Evolutionary conservation across 2,113 vertebrate species (phyloP), one percentile per base, ranked within the genome.

Genomic region (Nothocercus nigrocapillus): DNA sequence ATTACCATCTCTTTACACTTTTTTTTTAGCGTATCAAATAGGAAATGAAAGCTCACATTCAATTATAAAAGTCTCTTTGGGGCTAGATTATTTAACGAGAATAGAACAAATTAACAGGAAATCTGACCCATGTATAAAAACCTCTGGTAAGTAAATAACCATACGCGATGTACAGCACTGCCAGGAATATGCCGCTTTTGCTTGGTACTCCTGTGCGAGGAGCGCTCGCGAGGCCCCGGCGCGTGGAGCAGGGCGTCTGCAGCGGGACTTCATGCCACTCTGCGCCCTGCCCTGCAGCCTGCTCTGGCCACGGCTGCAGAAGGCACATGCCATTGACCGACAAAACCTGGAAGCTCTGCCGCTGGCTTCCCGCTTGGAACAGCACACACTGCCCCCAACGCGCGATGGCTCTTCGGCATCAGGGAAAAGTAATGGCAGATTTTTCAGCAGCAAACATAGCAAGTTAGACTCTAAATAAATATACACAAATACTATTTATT

Each of bases 361-460:
- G 0, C 18, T 1, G 36, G 27, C 45, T 25, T 1, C 42, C 8
- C 1, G 24, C 28, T 24, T 84, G 30, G 13, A 3, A 9, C 28
- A 15, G 47, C 18, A 2, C 0, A 7, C 15, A 2, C 18, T 8
- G 61, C 67, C 22, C 22, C 2, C 6, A 36, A 15, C 0, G 11
- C 3, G 3, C 64, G 6, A 15, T 5, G 21, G 64, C 76, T 56
- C 42, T 22, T 58, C 58, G 13, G 54, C 2, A 12, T 0, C 13
- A 42, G 36, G 40, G 0, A 61, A 47, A 36, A 80, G 16, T 2
- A 4, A 24, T 70, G 34, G 7, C 45, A 9, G 0, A 30, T 12
- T 72, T 53, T 53, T 59, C 21, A 11, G 3, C 67, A 44, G 36
- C 30, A 53, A 76, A 40, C 68, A 18, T 0, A 63, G 51, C 62